Evolutionary conservation across 2,888 invertebrate genomes (phyloP).

Genomic region (Diploptera punctata): DNA sequence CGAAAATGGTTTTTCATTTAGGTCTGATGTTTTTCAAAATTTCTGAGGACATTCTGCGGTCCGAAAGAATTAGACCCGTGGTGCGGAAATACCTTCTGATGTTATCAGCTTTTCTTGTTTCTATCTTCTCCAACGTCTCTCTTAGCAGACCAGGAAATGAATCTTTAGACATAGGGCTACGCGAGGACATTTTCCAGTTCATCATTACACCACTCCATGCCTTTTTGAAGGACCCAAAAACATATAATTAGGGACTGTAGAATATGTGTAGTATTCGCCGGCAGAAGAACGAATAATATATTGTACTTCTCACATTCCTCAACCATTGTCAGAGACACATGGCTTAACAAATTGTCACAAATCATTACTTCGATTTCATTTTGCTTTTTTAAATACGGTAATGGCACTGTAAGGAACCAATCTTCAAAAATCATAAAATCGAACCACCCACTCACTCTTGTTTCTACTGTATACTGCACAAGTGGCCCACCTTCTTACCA

Average conservation of each 20-base stretch:
- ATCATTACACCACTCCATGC: conserved; percentile 5
- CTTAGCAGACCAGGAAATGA: no score
- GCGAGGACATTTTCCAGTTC: not conserved
- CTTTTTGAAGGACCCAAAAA: conserved; percentile 16
- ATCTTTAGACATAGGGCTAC: not conserved
- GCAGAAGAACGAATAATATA: conserved; percentile 2
- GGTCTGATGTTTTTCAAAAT: no score
- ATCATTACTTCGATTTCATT: conserved; percentile 1
- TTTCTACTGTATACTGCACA: no score
- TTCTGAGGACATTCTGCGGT: no score
- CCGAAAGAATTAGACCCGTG: no score
- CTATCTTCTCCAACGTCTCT: no score
- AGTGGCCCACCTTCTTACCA: no score
- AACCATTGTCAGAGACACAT: not conserved
- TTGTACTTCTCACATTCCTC: conserved; percentile 3
- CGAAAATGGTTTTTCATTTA: no score
- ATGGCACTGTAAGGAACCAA: conserved; percentile 25
- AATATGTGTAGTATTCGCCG: not conserved
- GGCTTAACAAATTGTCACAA: conserved; percentile 19
- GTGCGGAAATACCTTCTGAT: no score
- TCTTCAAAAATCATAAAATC: conserved; percentile 38
- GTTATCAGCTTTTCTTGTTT: no score
- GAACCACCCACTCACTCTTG: no score
- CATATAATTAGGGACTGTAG: not conserved
- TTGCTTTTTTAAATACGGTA: not conserved